Base-by-base conservation (phyloP, 2,888 invertebrate species). In the Scaptomyza caliginosa region DNA sequence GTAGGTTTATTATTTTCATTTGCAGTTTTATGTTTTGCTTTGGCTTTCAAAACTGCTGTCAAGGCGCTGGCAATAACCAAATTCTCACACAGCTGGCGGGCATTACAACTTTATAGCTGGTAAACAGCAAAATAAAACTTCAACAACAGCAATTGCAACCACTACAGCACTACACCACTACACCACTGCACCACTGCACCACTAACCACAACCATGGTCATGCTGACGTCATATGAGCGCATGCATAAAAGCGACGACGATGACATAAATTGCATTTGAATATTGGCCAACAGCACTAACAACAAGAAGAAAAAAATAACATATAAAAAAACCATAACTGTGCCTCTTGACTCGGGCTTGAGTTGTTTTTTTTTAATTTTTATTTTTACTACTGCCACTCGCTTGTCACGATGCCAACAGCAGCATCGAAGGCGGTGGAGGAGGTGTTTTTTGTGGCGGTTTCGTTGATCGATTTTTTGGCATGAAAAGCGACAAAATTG, bases 241-340 rank as follows among this genome's bases (percentile, higher is more conserved):
- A 58, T 58, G 65, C 77, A 79, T 67, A 83, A 71, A 84, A 65
- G 70, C 78, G 46, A 60, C 64, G 60, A 55, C 80, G 87, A 88
- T 89, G 89, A 84, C 88, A 89, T 88, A 88, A 88, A 89, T 86
- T 76, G 86, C 80, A 86, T 89, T 89, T 86, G 87, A 88, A 89
- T 88, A 77, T 89, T 88, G 89, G 88, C 89, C 87, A 88, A 79
- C 82, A 77, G 81, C 81, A 65, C n/a, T n/a, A n/a, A n/a, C n/a
- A n/a, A n/a, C n/a, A n/a, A n/a, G n/a, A n/a, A n/a, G n/a, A n/a
- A 13, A 30, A 24, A 24, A 13, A 40, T 3, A 58, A 72, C 69
- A 72, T 36, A 11, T 1, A 30, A 13, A 46, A 32, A 19, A 46
- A 46, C 59, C 56, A 74, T 77, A 74, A 72, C 77, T 70, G 58